Conservation (phyloP, 2,888 invertebrate species). For the Coenonympha glycerion region DNA sequence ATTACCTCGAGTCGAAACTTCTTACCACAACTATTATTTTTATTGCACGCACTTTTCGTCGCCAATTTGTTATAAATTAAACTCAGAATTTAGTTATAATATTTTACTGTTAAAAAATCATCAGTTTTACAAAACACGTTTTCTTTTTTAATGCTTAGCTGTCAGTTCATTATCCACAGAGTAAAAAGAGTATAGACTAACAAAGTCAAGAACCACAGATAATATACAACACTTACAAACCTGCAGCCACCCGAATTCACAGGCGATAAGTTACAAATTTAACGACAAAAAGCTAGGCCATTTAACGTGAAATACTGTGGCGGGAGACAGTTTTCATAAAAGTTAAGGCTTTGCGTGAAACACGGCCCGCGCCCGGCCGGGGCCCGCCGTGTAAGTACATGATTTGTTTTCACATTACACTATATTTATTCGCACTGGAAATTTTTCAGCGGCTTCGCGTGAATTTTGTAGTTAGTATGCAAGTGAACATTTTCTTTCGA, state of each 20-base stretch:
- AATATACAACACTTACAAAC: too few relatives aligned
- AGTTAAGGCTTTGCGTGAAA: constrained; percentile 47
- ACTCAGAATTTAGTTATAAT: too few relatives aligned
- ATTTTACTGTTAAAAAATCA: too few relatives aligned
- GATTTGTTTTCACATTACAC: constrained; percentile 30
- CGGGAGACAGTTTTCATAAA: constrained; percentile 56
- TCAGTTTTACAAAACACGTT: too few relatives aligned
- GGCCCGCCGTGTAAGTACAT: constrained; percentile 31
- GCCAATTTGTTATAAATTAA: too few relatives aligned
- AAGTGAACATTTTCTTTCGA: not conserved
- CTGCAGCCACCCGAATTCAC: constrained; percentile 26
- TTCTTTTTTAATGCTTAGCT: too few relatives aligned
- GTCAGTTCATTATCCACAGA: too few relatives aligned
- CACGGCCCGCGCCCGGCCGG: constrained; percentile 23
- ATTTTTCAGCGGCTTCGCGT: constrained; percentile 19
- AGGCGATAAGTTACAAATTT: constrained; percentile 62
- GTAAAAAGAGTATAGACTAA: too few relatives aligned
- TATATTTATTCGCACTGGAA: constrained; percentile 24
- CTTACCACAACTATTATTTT: too few relatives aligned
- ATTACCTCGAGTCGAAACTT: too few relatives aligned
- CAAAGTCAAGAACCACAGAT: too few relatives aligned
- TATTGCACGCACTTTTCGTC: too few relatives aligned
- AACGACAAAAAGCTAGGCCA: constrained; percentile 62
- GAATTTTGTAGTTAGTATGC: constrained; percentile 5
- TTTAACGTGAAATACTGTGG: constrained; percentile 62